Base-by-base conservation (phyloP, 2,888 invertebrate species). In the Agrilus cyanescens region DNA sequence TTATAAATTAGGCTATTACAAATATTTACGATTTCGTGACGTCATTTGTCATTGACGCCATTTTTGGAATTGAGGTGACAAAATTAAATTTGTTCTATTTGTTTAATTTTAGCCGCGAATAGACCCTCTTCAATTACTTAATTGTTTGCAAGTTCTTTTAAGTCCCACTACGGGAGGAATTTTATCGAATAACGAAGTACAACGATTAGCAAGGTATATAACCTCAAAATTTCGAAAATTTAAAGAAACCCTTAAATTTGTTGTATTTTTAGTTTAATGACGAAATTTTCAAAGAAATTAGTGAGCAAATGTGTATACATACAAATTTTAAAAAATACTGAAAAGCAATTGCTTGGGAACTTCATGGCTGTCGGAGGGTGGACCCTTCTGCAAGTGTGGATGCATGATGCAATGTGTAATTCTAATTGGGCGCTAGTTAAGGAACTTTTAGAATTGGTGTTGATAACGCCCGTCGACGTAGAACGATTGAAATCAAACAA, bases 231-330 rank as follows among this genome's bases (percentile, higher is more conserved):
- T 41, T 36, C 10, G 5, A 33, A 33, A 33, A 12, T 10, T 12
- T 31, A 31, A 12, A 33, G 8, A 12, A 12, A 7, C 8, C 29
- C 37, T 37, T 10, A 12, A 37, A 2, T n/a, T 12, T 15, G 2
- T 25, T 25, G 2, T 40, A 57, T 54, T 78, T 80, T 55, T 73
- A 93, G 91, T 64, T 78, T 95, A 61, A 95, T 95, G 94, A 86
- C 85, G 37, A 91, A 93, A 66, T 91, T 87, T 72, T 93, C 93
- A 1, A 90, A 87, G 65, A 95, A 94, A 67, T 73, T 95, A 53
- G 94, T 95, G 41, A 91, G 90, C 55, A 91, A 91, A 72, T 94
- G 94, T 70, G 86, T 94, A 58, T 95, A 94, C 61, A 82, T 93
- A 56, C 86, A 93, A 65, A 93, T 95, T 58, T 70, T 95, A 45